Evolutionary conservation across 2,113 vertebrate species (phyloP), one percentile per base, ranked within the genome.

Genomic region (Ranitomeya variabilis): DNA sequence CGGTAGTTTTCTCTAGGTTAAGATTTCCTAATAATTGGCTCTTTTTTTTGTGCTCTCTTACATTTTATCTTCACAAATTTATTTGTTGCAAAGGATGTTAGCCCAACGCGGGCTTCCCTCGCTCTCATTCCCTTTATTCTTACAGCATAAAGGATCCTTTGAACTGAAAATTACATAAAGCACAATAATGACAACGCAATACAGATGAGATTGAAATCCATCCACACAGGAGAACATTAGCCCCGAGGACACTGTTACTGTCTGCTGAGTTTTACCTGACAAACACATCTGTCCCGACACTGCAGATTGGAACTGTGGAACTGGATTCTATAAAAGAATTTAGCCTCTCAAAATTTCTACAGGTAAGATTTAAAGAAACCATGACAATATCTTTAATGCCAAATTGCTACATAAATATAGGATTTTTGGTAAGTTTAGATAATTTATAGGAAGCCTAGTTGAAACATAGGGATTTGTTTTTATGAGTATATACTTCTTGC

Each of bases 101-200:
- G 55, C 71, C 69, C 51, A 69, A 69, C 64, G 71, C 77, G 31
- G 69, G 51, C n/a, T 81, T 62, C 16, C 62, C 52, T 57, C 26
- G 8, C 37, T 60, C 71, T 45, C 80, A 52, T 21, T 13, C 71
- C 64, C 60, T 89, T 89, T 89, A 89, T 89, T 85, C 87, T 54
- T 37, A 37, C 71, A 67, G 60, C 59, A 85, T 89, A 89, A 89
- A 89, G 74, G 87, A 85, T 52, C 73, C 87, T 89, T 89, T 89
- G 87, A 89, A 89, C 87, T 89, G 73, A 89, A 89, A 85, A 89
- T 89, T 84, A 78, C 87, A 84, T 85, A 89, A 89, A 89, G 67
- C 87, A 67, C 73, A 85, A 89, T 89, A 89, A 89, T 79, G 87
- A 51, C 57, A 52, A 37, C 59, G 84, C 16, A 88, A 88, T 88